phyloP scores from a whole-genome alignment of 1,140 invertebrate genomes.

The Zaprionus gabonicus region DNA sequence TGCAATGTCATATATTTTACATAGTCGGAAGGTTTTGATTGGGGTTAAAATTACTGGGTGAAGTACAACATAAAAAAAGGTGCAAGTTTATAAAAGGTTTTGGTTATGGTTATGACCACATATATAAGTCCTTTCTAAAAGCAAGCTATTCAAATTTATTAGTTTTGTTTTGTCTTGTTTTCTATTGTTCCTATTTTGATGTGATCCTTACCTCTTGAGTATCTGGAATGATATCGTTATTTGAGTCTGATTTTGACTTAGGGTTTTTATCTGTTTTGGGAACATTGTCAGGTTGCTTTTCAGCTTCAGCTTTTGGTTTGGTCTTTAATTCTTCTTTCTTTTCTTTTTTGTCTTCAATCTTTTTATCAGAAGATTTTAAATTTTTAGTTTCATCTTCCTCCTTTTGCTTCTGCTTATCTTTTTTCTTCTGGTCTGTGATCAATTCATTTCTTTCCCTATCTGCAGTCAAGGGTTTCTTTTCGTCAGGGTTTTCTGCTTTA shows the following conservation, averaged over 20 bases:
- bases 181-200: background rate
- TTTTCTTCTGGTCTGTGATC: background rate
- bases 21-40: too few relatives aligned
- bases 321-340: background rate
- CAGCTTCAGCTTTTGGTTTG: background rate
- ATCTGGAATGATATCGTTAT: constrained; percentile 15
- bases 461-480: background rate
- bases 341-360: constrained; percentile 7
- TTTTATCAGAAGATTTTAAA: constrained; percentile 3
- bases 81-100: too few relatives aligned
- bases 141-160: background rate
- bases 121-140: background rate
- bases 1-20: too few relatives aligned
- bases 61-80: too few relatives aligned
- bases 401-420: background rate
- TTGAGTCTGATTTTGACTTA: constrained; percentile 3
- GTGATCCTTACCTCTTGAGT: constrained; percentile 32
- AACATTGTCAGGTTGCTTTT: constrained; percentile 18
- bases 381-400: background rate
- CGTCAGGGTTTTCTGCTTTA: background rate
- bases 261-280: constrained; percentile 21
- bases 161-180: constrained; percentile 11
- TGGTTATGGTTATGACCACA: background rate
- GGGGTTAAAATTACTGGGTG: too few relatives aligned
- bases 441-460: constrained; percentile 12